Base-by-base conservation (phyloP, 2,888 invertebrate species). In the Spialia ferax region DNA sequence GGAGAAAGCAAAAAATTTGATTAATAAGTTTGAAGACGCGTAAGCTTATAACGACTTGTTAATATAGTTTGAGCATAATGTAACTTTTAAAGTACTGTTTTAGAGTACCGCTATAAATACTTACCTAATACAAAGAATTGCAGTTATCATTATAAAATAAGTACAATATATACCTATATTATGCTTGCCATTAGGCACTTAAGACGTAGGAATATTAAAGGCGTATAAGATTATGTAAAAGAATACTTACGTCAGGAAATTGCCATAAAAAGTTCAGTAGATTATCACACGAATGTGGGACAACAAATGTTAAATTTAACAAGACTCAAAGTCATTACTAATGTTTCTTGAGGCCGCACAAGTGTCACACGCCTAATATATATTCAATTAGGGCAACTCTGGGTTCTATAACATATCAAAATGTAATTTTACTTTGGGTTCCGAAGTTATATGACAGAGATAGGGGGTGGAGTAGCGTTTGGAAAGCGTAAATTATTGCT, bases 341-440 rank as follows among this genome's bases (percentile, higher is more conserved):
- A 84, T 83, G 84, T 84, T 84, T 82, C 82, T 75, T 74, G 88
- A 92, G 83, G 86, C 90, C 91, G 74, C 78, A 88, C 79, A 89
- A 89, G 83, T 87, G 88, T 81, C 83, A 79, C 81, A 76, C 76
- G 73, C 80, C 84, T 81, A 88, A 88, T 86, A 87, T 81, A 89
- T 86, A 86, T 81, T 83, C 84, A 88, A 91, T 90, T 88, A 85
- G 86, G 85, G 84, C 76, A 35, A 54, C 18, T 71, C 76, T 78
- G 71, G 76, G 77, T 75, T 81, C 78, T 76, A 26, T 63, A 55
- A 52, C 13, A 52, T 35, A 52, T 57, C 22, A 22, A 22, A 68
- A 66, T 66, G 18, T 66, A 63, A 60, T 50, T 50, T 61, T 18
- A 61, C 35, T 56, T 52, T 23, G 52, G 18, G 52, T 23, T 52